A percentile compares a stretch with the other conserved stretches of the same genome.
phyloP scores from a whole-genome alignment of 1,140 invertebrate species.

The Calosoma granatense region DNA sequence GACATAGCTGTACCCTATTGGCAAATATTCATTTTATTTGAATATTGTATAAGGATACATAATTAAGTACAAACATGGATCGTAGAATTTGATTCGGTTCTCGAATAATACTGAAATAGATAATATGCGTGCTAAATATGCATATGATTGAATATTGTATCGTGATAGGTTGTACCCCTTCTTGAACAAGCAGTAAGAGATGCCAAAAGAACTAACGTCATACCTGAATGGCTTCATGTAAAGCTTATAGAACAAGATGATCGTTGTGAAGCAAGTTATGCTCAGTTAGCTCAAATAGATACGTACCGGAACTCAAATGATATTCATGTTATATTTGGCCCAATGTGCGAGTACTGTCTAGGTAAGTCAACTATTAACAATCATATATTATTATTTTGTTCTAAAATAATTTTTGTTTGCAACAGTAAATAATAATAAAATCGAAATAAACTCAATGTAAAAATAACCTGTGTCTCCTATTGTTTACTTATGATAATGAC shows the following conservation, averaged over 20 bases:
- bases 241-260: constrained; percentile 52
- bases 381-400: not conserved
- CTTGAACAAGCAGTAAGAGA: constrained; percentile 45
- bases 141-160: no score
- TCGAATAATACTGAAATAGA: no score
- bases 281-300: constrained; percentile 54
- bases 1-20: no score
- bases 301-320: constrained; percentile 49
- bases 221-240: constrained; percentile 45
- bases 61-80: no score
- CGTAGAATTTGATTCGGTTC: no score
- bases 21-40: no score
- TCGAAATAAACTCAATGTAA: not conserved
- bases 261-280: constrained; percentile 55
- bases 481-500: not conserved
- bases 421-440: not conserved
- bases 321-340: constrained; percentile 62
- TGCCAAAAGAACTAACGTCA: constrained; percentile 34
- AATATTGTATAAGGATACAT: no score
- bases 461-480: not conserved
- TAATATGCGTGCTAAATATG: no score
- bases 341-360: constrained; percentile 61
- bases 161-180: constrained; percentile 44
- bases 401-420: not conserved
- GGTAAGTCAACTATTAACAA: no score